A percentile compares a stretch with the other conserved stretches of the same genome.
These are phyloP conservation scores for Melanotaenia trifasciata DNA, from an alignment of 2,797 vertebrate species.

Conservation along the genomic window DNA sequence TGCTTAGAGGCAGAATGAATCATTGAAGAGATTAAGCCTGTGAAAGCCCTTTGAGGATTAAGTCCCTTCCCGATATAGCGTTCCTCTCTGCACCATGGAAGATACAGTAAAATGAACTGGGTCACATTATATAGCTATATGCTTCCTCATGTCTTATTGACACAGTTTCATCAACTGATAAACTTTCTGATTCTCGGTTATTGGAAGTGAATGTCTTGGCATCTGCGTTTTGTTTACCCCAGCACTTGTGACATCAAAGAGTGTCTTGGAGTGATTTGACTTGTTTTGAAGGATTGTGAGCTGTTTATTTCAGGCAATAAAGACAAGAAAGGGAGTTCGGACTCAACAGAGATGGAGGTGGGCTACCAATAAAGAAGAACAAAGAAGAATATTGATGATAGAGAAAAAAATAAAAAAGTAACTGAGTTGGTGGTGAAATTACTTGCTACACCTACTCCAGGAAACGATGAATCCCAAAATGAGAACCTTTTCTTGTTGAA, in stretches of 20 bases:
- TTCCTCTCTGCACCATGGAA: constrained; percentile 44
- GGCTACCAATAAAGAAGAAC: constrained; percentile 11
- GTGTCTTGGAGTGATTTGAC: neutral
- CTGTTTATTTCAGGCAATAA: neutral
- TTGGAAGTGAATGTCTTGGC: neutral
- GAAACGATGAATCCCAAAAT: neutral
- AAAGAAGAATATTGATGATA: neutral
- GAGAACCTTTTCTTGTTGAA: neutral
- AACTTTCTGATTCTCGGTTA: constrained; percentile 27
- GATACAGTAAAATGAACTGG: constrained; percentile 65
- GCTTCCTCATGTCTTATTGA: constrained; percentile 15
- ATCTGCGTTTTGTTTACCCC: neutral
- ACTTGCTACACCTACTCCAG: constrained; percentile 12
- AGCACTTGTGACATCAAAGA: constrained; percentile 8
- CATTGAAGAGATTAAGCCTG: constrained; percentile 76
- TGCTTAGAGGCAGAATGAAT: constrained; percentile 77
- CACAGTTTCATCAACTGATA: constrained; percentile 51
- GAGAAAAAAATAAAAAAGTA: too few relatives aligned
- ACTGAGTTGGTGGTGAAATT: neutral
- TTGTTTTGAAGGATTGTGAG: neutral
- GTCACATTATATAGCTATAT: constrained; percentile 59
- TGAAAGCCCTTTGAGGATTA: constrained; percentile 77
- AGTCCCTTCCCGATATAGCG: constrained; percentile 66
- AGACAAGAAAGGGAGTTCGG: neutral
- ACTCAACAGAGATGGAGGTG: constrained; percentile 2